Base-by-base conservation (phyloP, 2,113 vertebrate genomes). In the Xiphophorus couchianus region DNA sequence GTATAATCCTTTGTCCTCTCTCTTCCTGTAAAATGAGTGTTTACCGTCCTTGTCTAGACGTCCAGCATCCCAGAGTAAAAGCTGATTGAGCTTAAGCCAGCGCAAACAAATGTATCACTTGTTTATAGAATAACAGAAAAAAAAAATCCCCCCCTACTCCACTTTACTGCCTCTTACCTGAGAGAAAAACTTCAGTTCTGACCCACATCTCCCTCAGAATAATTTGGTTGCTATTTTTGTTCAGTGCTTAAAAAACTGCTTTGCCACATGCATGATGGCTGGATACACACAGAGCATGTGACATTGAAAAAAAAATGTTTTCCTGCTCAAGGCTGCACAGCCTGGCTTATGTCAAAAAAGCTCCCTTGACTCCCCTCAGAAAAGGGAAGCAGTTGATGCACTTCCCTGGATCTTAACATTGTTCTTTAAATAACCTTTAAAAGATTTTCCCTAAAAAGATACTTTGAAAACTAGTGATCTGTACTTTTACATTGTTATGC, bases 131-230 rank as follows among this genome's bases (percentile, higher is more conserved):
- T n/a, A 66, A 58, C 66, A 29, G 13, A 14, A 80, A 64, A 76
- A 72, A 25, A 61, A 12, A 37, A 37, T 12, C 10, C 3, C 1
- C 1, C 54, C 8, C 25, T 22, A 9, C 62, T 75, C 69, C 54
- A 68, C 76, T 73, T 64, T 42, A 1, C 74, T 82, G 33, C 42
- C 68, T 81, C 72, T 71, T 80, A 90, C 86, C 81, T 89, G 82
- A 80, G 81, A 89, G 83, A 78, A 68, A 81, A 90, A 87, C 90
- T 86, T 91, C 67, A 88, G 85, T 89, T 92, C 88, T 94, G 91
- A 93, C 92, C 93, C 92, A 93, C 83, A 93, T 92, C 83, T 87
- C 73, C 84, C 87, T 90, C 80, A 85, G 90, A 90, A 93, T 93
- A 87, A 91, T 93, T 90, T 89, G 76, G 85, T 74, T 81, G 88